Evolutionary conservation across 2,888 invertebrate species (phyloP), one percentile per base, ranked within the genome.

Genomic region (Scaptomyza tumidula): DNA sequence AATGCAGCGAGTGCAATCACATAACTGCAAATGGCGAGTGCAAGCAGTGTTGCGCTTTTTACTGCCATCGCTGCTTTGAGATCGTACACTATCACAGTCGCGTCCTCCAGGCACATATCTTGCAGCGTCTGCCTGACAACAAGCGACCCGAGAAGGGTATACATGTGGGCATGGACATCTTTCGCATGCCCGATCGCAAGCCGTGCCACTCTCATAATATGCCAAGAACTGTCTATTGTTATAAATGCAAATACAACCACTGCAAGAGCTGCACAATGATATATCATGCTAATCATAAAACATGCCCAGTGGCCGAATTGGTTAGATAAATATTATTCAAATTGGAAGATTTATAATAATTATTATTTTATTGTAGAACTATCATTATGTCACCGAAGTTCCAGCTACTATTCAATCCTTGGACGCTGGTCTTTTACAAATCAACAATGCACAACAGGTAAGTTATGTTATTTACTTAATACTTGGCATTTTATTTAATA

Each of bases 1-100:
- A 87, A 39, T 92, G 92, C 58, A 82, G 71, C 58, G 92, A 92
- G 63, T 92, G 92, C 55, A 72, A 80, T 35, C 4, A 37, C 0
- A 45, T 31, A 0, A 35, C 69, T 0, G 89, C 90, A 9, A 45
- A 58, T 6, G 89, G 88, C 10, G 67, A 84, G 14, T 92, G 92
- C 67, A 75, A 75, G n/a, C 78, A 89, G 44, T 92, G 92, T 64
- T 84, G 76, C 45, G 89, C 77, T 2, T 81, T 81, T 53, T 91
- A 86, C 43, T 92, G 92, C 69, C 77, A 71, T 6, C 64, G 56
- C 5, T 92, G 92, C 61, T 92, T 90, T 48, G 78, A 86, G 0
- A 65, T 56, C 1, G 84, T 92, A 0, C 92, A 92, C 64, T 75
- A 74, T 13, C 75, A 86, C 35, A 90, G 90, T 50, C 80, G 77